Evolutionary conservation across 2,113 vertebrate genomes (phyloP).

Genomic region (Hoplias malabaricus): DNA sequence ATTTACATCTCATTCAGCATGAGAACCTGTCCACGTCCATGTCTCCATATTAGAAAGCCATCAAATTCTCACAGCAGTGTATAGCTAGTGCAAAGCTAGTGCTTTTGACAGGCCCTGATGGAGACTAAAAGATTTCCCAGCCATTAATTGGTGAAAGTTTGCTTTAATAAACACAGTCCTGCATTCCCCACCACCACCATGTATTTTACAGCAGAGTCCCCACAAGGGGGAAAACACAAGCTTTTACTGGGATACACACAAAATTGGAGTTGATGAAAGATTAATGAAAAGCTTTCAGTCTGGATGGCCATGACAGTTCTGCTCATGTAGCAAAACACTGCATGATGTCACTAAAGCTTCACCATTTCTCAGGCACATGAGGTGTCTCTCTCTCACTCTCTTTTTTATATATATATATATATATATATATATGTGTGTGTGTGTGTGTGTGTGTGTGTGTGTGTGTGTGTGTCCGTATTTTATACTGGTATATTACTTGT

Average conservation of each 20-base stretch:
- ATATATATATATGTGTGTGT: slow-evolving; percentile 7
- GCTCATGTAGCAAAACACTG: slow-evolving; percentile 56
- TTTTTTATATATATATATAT: not conserved
- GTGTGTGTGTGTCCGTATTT: too few species aligned
- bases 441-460: too few species aligned
- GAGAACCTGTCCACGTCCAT: too few species aligned
- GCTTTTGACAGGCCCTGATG: not conserved
- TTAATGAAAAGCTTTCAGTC: slow-evolving; percentile 69
- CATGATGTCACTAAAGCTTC: slow-evolving; percentile 62
- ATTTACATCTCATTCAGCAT: too few species aligned
- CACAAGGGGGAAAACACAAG: slow-evolving; percentile 46
- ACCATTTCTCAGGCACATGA: not conserved
- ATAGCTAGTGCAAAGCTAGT: too few species aligned
- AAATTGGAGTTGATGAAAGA: slow-evolving; percentile 67
- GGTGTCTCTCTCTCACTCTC: slow-evolving; percentile 35
- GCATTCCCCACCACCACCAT: not conserved
- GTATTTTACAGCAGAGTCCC: slow-evolving; percentile 47
- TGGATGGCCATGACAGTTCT: slow-evolving; percentile 53
- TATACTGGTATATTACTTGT: too few species aligned
- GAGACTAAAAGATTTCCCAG: not conserved
- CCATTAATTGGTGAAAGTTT: slow-evolving; percentile 9
- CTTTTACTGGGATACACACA: slow-evolving; percentile 52
- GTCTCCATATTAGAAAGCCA: too few species aligned
- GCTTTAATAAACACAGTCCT: slow-evolving; percentile 8
- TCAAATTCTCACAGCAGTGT: too few species aligned